Evolutionary conservation across 2,113 vertebrate species (phyloP).

Genomic region (Myotis lucifugus): DNA sequence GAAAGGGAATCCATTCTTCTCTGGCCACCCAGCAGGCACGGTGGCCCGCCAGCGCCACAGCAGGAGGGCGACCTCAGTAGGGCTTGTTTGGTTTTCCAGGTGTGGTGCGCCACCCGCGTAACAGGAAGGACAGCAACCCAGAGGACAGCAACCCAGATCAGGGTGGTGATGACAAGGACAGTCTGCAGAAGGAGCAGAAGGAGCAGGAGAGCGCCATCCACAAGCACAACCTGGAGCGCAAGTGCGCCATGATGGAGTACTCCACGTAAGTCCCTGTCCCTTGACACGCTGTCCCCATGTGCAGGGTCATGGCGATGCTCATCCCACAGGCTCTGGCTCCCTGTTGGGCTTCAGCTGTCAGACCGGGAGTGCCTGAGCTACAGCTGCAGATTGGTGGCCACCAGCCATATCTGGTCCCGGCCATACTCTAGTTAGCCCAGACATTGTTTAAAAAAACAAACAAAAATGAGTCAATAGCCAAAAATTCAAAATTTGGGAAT

Average conservation of each 20-base stretch:
- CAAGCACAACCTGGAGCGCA: slow-evolving; percentile 86
- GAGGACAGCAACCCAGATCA: slow-evolving; percentile 63
- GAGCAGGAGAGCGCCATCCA: slow-evolving; percentile 86
- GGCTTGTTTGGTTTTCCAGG: slow-evolving; percentile 72
- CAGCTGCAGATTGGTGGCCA: rapidly evolving
- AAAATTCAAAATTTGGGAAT: background rate
- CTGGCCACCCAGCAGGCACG: rapidly evolving
- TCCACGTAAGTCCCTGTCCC: slow-evolving; percentile 80
- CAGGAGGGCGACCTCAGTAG: rapidly evolving
- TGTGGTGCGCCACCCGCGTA: slow-evolving; percentile 84
- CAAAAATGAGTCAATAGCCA: background rate
- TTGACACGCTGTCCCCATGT: rapidly evolving
- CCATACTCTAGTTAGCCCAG: background rate
- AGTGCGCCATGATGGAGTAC: slow-evolving; percentile 87
- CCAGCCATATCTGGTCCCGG: background rate
- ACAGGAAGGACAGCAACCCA: slow-evolving; percentile 67
- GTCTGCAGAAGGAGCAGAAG: slow-evolving; percentile 83
- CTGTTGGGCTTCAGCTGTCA: rapidly evolving
- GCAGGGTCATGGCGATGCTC: rapidly evolving
- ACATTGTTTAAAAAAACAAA: background rate
- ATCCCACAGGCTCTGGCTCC: rapidly evolving
- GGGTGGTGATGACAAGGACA: slow-evolving; percentile 58
- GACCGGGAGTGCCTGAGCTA: background rate
- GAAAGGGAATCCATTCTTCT: too few relatives aligned
- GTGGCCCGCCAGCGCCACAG: rapidly evolving